Conservation (phyloP, 1,140 invertebrate species). For the Arion vulgaris region DNA sequence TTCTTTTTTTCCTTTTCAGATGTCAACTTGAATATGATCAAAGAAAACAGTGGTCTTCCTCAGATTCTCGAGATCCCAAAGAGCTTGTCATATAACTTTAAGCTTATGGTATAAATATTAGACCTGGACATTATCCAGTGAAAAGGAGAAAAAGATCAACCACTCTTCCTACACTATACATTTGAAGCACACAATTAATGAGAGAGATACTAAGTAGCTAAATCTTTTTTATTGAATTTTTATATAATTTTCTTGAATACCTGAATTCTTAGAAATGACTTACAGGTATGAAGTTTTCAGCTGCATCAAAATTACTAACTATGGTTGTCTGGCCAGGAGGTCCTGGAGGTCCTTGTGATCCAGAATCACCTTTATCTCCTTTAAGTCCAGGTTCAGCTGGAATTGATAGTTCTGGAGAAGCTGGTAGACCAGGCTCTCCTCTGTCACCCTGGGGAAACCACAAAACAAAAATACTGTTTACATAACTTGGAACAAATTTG, state of each 20-base stretch:
- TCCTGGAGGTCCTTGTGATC: constrained; percentile 32
- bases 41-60: too few species aligned
- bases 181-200: too few species aligned
- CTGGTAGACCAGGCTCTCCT: constrained; percentile 36
- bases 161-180: too few species aligned
- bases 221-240: neutral
- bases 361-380: constrained; percentile 32
- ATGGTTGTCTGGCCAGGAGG: constrained; percentile 20
- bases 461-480: neutral
- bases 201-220: too few species aligned
- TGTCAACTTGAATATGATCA: too few species aligned
- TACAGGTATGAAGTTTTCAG: neutral
- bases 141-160: too few species aligned
- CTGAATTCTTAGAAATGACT: neutral
- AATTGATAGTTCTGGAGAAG: neutral
- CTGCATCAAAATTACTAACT: constrained; percentile 5
- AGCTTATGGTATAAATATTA: too few species aligned
- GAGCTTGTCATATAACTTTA: too few species aligned
- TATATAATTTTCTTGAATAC: neutral
- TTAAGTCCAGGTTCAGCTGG: constrained; percentile 66
- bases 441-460: neutral
- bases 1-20: too few species aligned
- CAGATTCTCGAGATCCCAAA: too few species aligned
- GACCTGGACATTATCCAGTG: too few species aligned
- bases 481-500: too few species aligned